Base-by-base conservation (phyloP, 2,113 vertebrate genomes). In the Bambusicola thoracicus region DNA sequence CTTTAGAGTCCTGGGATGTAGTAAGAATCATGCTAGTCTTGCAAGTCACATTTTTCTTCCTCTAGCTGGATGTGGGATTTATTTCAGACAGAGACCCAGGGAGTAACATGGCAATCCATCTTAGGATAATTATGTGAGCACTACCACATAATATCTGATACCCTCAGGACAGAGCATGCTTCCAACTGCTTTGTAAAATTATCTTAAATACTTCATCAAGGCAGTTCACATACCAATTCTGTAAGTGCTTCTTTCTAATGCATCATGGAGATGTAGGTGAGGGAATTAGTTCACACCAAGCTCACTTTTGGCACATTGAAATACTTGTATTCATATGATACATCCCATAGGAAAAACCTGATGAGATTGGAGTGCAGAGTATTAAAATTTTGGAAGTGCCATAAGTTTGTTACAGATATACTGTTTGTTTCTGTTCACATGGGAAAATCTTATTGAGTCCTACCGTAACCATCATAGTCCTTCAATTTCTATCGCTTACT, bases 301-400 rank as follows among this genome's bases (percentile, higher is more conserved):
- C 85, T 95, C 34, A 78, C 90, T 90, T 96, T 87, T 95, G 90
- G 90, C 80, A 89, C 83, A 87, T 2, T 75, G 77, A 88, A 84
- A 81, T 90, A 78, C 30, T 75, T 92, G 58, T 65, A 61, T 68
- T 94, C 3, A 0, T 84, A 78, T 58, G 85, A 81, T 8, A 2
- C 61, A 76, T 80, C 59, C 87, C 92, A 74, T 59, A 74, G 49
- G 59, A 81, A 77, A 77, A 63, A 70, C 38, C 49, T 74, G 65
- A 90, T 80, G 73, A 96, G 79, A 77, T n/a, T 70, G 34, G 34
- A 55, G 58, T 74, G 13, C 8, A 79, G 86, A 85, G 25, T 65
- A 44, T 3, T 85, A 53, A 77, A 38, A 34, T 93, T 87, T 92
- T 92, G 77, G 40, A 96, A 92, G 29, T 86, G 56, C 81, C 85